Percentiles rank a stretch among this genome's conserved stretches.
These are phyloP conservation scores for Typhlichthys subterraneus DNA, from an alignment of 2,797 vertebrate species.

Conservation along the genomic window DNA sequence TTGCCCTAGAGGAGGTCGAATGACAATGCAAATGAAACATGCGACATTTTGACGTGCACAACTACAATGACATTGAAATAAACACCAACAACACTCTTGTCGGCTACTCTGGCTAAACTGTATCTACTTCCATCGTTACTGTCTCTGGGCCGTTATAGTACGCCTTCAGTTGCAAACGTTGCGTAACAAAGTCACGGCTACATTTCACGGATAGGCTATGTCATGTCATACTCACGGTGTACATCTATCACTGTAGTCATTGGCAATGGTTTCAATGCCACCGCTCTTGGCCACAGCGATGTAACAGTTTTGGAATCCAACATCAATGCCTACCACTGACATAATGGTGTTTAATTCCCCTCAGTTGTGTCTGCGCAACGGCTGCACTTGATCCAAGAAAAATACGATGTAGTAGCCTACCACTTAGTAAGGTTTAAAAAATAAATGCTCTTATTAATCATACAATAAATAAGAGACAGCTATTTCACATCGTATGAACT, in stretches of 20 bases:
- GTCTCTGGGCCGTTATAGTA: conserved; percentile 11
- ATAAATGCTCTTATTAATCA: conserved; percentile 12
- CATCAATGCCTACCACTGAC: conserved; percentile 95
- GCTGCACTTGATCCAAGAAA: conserved; percentile 48
- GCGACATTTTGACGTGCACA: conserved; percentile 38
- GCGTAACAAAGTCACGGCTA: conserved; percentile 62
- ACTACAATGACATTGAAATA: conserved; percentile 35
- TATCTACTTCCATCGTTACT: conserved; percentile 9
- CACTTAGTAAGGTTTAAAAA: conserved; percentile 14
- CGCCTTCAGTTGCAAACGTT: conserved; percentile 49
- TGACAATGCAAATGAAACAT: conserved; percentile 1
- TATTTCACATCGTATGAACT: conserved; percentile 35
- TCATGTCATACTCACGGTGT: conserved; percentile 88
- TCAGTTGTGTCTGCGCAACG: conserved; percentile 45
- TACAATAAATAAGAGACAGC: conserved; percentile 18
- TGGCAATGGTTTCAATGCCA: conserved; percentile 94
- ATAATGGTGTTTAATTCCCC: conserved; percentile 69
- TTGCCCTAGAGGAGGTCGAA: background rate
- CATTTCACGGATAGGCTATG: conserved; percentile 39
- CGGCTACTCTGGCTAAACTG: conserved; percentile 32
- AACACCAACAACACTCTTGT: conserved; percentile 1
- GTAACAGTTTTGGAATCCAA: conserved; percentile 94
- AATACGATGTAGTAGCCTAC: conserved; percentile 10
- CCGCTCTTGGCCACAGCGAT: conserved; percentile 92
- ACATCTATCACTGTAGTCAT: conserved; percentile 97